A percentile compares a stretch with the other conserved stretches of the same genome.
phyloP scores from a whole-genome alignment of 1,140 invertebrate genomes.

The Elymnias hypermnestra region DNA sequence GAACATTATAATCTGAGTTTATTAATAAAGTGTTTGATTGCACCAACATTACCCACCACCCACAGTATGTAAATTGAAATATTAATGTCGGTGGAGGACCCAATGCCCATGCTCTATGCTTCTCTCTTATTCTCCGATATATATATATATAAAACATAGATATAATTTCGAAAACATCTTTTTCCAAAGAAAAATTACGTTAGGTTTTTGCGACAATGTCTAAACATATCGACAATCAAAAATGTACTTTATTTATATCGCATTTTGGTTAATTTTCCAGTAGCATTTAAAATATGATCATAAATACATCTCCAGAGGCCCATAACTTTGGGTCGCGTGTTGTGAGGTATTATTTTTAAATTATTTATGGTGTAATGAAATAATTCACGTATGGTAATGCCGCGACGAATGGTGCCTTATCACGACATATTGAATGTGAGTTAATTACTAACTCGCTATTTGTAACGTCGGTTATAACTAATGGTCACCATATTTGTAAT shows the following conservation, averaged over 20 bases:
- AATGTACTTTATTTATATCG: neutral
- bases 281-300: neutral
- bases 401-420: conserved; percentile 26
- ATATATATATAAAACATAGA: no score
- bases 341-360: conserved; percentile 30
- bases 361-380: conserved; percentile 31
- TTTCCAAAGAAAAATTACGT: neutral
- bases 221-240: neutral
- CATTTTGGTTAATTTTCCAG: neutral
- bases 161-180: no score
- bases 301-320: conserved; percentile 23
- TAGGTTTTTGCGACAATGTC: neutral
- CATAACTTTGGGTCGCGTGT: conserved; percentile 25
- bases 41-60: no score
- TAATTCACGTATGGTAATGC: conserved; percentile 32
- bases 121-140: no score
- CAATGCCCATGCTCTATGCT: no score
- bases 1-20: no score
- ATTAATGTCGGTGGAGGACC: no score
- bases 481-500: neutral
- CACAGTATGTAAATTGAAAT: no score
- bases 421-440: conserved; percentile 25
- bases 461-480: conserved; percentile 7
- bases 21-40: no score
- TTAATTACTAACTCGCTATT: conserved; percentile 24